Evolutionary conservation across 2,797 vertebrate species (phyloP).

Genomic region (Avahi laniger): DNA sequence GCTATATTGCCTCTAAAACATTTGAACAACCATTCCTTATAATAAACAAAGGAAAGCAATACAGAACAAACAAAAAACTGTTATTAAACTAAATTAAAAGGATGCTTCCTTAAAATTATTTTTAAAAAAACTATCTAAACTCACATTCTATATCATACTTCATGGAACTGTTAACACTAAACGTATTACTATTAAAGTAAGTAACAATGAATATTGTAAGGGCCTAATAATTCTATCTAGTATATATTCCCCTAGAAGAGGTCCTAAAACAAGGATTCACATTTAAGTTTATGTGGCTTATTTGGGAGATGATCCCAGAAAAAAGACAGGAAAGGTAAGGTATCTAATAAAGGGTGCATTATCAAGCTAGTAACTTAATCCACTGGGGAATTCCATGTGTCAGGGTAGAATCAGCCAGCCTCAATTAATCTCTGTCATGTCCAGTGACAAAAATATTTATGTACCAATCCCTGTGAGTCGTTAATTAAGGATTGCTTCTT

Average conservation of each 20-base stretch:
- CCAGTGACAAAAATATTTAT: neutral
- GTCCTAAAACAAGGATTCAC: neutral
- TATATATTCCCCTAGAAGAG: conserved; percentile 21
- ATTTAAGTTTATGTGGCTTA: conserved; percentile 35
- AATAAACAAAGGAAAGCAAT: neutral
- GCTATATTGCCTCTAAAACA: neutral
- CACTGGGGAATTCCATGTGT: neutral
- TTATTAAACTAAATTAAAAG: conserved; percentile 18
- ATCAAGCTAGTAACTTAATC: neutral
- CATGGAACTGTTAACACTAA: neutral
- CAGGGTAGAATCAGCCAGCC: neutral
- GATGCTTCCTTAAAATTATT: neutral
- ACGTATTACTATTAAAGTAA: neutral
- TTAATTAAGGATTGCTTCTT: neutral
- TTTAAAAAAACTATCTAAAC: neutral
- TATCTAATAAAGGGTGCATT: neutral
- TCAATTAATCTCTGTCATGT: conserved; percentile 4
- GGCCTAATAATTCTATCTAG: neutral
- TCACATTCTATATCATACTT: neutral
- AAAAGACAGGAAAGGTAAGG: neutral
- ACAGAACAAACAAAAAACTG: neutral
- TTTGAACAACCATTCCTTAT: neutral
- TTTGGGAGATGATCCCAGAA: neutral
- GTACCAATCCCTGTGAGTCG: neutral
- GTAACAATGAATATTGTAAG: conserved; percentile 10